Percentiles rank a stretch among this genome's conserved stretches.
phyloP scores from a whole-genome alignment of 2,113 vertebrate species.

The Salminus brasiliensis region DNA sequence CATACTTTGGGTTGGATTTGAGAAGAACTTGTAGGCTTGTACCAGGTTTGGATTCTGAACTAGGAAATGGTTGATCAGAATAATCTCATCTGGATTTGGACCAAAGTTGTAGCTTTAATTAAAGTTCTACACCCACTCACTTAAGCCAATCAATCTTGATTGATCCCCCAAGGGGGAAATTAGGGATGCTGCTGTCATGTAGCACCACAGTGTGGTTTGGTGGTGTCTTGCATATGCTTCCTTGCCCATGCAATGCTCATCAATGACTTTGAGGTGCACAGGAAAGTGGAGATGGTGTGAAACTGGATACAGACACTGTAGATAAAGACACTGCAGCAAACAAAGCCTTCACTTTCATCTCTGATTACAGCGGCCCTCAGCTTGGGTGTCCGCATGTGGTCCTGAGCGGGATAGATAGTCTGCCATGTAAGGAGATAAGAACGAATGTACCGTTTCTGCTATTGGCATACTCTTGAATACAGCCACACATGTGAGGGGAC shows the following conservation, averaged over 20 bases:
- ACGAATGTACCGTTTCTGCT: constrained; percentile 33
- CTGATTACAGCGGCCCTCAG: constrained; percentile 7
- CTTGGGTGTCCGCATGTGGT: constrained; percentile 21
- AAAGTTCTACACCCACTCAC: neutral
- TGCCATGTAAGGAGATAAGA: constrained; percentile 47
- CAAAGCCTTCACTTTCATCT: constrained; percentile 20
- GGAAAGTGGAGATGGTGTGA: constrained; percentile 21
- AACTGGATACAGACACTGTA: neutral
- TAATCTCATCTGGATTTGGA: too few species aligned
- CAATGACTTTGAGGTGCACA: neutral
- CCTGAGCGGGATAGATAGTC: constrained; percentile 19
- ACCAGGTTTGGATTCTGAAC: too few species aligned
- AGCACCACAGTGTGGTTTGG: neutral
- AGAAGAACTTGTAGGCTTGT: too few species aligned
- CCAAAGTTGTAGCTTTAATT: too few species aligned
- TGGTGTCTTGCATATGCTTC: neutral
- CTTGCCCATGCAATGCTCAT: neutral
- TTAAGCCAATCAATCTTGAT: constrained; percentile 49
- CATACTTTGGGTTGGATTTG: too few species aligned
- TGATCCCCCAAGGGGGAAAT: too few species aligned
- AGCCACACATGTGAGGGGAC: neutral
- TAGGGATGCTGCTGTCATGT: neutral
- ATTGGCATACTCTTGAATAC: neutral
- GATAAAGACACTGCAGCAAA: constrained; percentile 4
- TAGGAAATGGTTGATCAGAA: too few species aligned